Percentiles rank a stretch among this genome's conserved stretches.
phyloP scores from a whole-genome alignment of 1,140 invertebrate species.

The Stenopsyche tienmushanensis region DNA sequence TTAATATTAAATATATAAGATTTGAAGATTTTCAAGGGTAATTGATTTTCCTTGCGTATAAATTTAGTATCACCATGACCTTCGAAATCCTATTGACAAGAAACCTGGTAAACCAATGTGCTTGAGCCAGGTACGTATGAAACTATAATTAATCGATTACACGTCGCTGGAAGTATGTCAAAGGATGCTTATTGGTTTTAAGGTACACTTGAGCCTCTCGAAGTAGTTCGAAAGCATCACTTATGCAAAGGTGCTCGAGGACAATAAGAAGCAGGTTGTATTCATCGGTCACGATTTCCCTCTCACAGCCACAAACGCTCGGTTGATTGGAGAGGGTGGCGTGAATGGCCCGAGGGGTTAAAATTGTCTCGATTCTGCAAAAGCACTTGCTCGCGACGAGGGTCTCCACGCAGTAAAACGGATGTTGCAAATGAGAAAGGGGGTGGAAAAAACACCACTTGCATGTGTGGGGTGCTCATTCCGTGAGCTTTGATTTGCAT shows the following conservation, averaged over 20 bases:
- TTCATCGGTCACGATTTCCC: constrained; percentile 5
- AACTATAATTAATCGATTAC: too few relatives aligned
- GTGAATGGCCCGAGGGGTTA: neutral
- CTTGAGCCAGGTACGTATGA: too few relatives aligned
- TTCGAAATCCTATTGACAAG: too few relatives aligned
- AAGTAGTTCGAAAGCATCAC: neutral
- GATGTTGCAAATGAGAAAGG: neutral
- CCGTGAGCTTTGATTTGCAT: too few relatives aligned
- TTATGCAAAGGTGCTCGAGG: neutral
- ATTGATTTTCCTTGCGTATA: too few relatives aligned
- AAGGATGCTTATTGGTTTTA: neutral
- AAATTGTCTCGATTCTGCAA: neutral
- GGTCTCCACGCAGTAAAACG: neutral
- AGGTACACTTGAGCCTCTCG: neutral
- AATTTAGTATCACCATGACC: too few relatives aligned
- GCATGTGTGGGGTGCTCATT: too few relatives aligned
- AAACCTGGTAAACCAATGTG: too few relatives aligned
- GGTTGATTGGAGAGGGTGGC: neutral
- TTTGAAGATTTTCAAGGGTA: too few relatives aligned
- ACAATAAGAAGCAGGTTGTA: constrained; percentile 14
- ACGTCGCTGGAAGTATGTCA: too few relatives aligned
- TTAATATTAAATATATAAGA: too few relatives aligned
- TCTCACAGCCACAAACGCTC: neutral
- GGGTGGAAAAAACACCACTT: neutral
- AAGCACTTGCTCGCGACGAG: neutral